phyloP scores from a whole-genome alignment of 2,113 vertebrate genomes.

The Gila orcuttii region DNA sequence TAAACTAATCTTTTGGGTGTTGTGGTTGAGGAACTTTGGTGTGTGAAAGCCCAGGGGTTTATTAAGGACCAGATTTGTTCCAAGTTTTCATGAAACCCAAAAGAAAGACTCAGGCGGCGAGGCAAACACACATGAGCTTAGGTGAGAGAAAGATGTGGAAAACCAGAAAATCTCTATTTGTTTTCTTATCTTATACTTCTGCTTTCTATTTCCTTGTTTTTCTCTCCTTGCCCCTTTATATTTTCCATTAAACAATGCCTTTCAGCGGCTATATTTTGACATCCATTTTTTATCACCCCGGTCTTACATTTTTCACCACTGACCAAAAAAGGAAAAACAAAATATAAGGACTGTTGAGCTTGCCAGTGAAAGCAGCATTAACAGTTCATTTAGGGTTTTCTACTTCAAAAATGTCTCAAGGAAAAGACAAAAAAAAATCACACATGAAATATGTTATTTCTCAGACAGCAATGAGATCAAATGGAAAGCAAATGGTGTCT shows the following conservation, averaged over 20 bases:
- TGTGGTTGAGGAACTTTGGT: background rate
- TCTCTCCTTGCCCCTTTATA: background rate
- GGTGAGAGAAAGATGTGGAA: background rate
- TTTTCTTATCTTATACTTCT: background rate
- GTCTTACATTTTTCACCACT: conserved; percentile 23
- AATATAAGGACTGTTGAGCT: background rate
- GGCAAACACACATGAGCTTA: background rate
- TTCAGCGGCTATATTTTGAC: conserved; percentile 44
- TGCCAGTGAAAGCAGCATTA: background rate
- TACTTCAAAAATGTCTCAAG: background rate
- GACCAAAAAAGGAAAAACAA: background rate
- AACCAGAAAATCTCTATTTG: background rate
- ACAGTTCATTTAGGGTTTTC: background rate
- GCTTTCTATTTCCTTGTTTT: background rate
- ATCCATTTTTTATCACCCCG: conserved; percentile 37
- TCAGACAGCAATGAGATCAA: background rate
- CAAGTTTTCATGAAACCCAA: background rate
- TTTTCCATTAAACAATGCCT: conserved; percentile 28
- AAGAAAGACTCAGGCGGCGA: background rate
- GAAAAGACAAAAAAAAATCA: background rate
- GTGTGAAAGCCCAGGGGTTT: background rate
- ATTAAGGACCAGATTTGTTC: background rate
- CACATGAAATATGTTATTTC: background rate
- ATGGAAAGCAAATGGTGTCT: background rate
- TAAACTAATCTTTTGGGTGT: background rate